Evolutionary conservation across 1,140 invertebrate genomes (phyloP).

Genomic region (Bathynomus jamesi): DNA sequence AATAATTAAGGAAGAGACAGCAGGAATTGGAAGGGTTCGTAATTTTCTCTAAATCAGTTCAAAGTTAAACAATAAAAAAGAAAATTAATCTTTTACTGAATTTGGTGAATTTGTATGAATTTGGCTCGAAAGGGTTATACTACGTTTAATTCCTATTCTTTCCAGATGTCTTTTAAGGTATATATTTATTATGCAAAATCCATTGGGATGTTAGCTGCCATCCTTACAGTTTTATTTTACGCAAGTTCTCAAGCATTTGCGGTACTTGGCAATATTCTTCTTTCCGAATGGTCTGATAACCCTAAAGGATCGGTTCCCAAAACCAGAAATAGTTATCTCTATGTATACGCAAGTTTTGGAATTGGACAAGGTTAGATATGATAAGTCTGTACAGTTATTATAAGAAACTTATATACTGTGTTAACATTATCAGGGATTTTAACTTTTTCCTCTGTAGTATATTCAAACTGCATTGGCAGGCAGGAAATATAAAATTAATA

Average conservation of each 20-base stretch:
- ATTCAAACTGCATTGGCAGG: no score
- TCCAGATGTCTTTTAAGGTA: conserved; percentile 73
- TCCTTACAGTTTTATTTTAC: conserved; percentile 73
- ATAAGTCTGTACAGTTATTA: no score
- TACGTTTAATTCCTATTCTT: no score
- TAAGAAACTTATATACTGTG: no score
- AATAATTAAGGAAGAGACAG: not conserved
- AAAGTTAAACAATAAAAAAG: no score
- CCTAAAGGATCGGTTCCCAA: conserved; percentile 19
- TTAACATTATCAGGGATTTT: no score
- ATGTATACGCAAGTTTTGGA: conserved; percentile 78
- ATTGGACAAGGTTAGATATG: conserved; percentile 66
- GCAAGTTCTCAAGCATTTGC: conserved; percentile 71
- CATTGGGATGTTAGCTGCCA: conserved; percentile 64
- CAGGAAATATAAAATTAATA: no score
- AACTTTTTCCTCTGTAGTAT: no score
- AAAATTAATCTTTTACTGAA: no score
- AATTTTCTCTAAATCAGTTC: no score
- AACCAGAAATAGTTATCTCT: conserved; percentile 67
- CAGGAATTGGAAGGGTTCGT: not conserved
- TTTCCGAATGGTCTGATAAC: conserved; percentile 72
- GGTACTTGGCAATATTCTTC: conserved; percentile 86
- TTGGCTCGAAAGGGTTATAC: no score
- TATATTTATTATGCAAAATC: conserved; percentile 83
- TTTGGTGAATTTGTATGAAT: no score